Evolutionary conservation across 2,888 invertebrate species (phyloP).

Genomic region (Tridacna crocea): DNA sequence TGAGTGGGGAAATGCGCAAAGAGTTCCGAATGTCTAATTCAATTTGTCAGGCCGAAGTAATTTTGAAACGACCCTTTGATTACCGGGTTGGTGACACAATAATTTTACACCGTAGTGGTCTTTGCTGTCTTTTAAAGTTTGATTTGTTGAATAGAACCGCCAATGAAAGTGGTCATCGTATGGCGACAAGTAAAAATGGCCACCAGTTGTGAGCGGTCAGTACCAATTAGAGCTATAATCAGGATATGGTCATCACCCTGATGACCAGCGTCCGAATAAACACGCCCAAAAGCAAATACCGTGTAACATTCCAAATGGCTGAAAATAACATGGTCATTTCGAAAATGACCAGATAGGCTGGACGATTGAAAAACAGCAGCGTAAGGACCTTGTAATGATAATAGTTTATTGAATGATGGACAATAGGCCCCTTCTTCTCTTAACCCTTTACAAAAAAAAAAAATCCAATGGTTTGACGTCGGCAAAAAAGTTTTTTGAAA

Average conservation of each 20-base stretch:
- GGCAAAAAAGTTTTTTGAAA: too few relatives aligned
- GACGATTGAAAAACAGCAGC: background rate
- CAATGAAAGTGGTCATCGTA: constrained; percentile 54
- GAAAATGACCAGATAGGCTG: background rate
- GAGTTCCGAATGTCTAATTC: constrained; percentile 39
- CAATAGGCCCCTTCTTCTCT: background rate
- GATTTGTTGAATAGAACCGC: constrained; percentile 40
- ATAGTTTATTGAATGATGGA: constrained; percentile 2
- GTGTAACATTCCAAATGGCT: background rate
- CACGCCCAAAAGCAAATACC: constrained; percentile 21
- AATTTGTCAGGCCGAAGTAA: constrained; percentile 41
- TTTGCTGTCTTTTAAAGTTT: constrained; percentile 32
- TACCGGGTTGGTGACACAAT: constrained; percentile 53
- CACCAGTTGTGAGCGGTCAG: constrained; percentile 55
- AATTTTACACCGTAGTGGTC: constrained; percentile 44
- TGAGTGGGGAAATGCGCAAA: too few relatives aligned
- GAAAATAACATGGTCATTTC: constrained; percentile 13
- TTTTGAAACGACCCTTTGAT: constrained; percentile 52
- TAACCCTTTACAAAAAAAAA: background rate
- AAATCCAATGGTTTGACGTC: too few relatives aligned
- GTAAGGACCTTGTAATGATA: constrained; percentile 5
- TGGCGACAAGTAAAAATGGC: constrained; percentile 62
- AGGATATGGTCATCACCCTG: constrained; percentile 26
- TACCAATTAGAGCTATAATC: constrained; percentile 49
- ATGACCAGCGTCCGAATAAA: background rate